Evolutionary conservation across 1,140 invertebrate species (phyloP), one percentile per base, ranked within the genome.

Genomic region (Gryon sp.): DNA sequence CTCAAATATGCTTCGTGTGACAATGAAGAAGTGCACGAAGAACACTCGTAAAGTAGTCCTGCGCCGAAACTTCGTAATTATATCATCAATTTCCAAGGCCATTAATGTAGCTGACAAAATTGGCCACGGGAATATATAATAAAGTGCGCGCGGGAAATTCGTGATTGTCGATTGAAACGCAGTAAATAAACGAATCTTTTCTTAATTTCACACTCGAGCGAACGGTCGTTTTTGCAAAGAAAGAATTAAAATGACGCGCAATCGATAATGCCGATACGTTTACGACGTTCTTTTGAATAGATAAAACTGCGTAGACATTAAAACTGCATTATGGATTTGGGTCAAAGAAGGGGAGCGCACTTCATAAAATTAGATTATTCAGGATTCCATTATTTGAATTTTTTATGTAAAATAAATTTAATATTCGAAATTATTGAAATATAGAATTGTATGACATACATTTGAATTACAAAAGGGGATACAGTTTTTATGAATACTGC

Each of bases 131-230:
- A 24, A 43, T 60, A 41, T 57, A 73, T 72, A 63, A 72, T 73
- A 24, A 63, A 73, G 30, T n/a, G n/a, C 18, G 38, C 2, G 34
- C 16, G 14, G 40, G 18, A 24, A 34, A 46, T 55, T 14, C 38
- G 9, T 19, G 50, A 66, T 26, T 53, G 34, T 45, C 59, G 38
- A 73, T 73, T 57, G 50, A 46, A 62, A 41, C 69, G 50, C 26
- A 18, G 50, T 73, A 73, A 73, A 73, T 73, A 73, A 73, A 73
- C 63, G 63, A 73, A 57, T 57, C 59, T 73, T 73, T 62, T 41
- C 43, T 73, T 63, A 73, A 72, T 72, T 72, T 72, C 55, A 62
- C 68, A 72, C 46, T 19, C 41, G 46, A 48, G 11, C 28, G 57
- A 62, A 22, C 41, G 50, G 43, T 55, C 40, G n/a, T n/a, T 19